These are phyloP conservation scores for Ligdia adustata DNA, from an alignment of 2,888 invertebrate species.

Conservation along the genomic window DNA sequence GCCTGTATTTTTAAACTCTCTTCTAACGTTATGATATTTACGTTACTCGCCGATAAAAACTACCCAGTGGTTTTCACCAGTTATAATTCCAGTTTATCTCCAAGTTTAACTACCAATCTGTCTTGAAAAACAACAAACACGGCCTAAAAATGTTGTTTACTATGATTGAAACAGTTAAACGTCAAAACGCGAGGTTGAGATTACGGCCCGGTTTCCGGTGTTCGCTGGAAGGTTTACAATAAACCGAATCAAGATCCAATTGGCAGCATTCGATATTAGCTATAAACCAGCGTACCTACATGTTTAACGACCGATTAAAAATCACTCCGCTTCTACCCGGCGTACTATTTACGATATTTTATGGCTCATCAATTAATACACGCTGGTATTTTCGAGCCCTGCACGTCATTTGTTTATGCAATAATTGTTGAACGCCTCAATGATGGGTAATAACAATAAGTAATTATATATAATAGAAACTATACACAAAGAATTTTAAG, in stretches of 20 bases:
- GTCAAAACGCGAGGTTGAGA: conserved; percentile 20
- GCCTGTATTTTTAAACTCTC: too few relatives aligned
- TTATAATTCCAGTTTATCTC: conserved; percentile 15
- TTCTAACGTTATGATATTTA: too few relatives aligned
- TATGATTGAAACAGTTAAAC: conserved; percentile 23
- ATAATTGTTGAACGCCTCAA: conserved; percentile 33
- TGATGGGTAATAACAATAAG: conserved; percentile 30
- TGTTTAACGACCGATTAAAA: conserved; percentile 59
- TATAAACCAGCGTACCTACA: conserved; percentile 47
- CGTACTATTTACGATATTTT: conserved; percentile 50
- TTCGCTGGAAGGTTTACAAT: conserved; percentile 29
- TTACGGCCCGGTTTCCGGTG: conserved; percentile 30
- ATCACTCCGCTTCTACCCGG: conserved; percentile 48
- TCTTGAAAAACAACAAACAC: conserved; percentile 22
- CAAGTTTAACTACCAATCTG: conserved; percentile 23
- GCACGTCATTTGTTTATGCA: conserved; percentile 32
- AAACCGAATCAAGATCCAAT: conserved; percentile 33
- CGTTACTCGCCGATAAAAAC: conserved; percentile 15
- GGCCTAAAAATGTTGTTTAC: conserved; percentile 21
- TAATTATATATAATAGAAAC: too few relatives aligned
- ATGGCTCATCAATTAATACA: conserved; percentile 55
- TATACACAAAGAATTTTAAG: too few relatives aligned
- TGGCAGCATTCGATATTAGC: conserved; percentile 36
- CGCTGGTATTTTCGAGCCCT: conserved; percentile 40
- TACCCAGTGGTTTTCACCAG: conserved; percentile 13